Evolutionary conservation across 2,888 invertebrate genomes (phyloP).

Genomic region (Tuberolachnus salignus): DNA sequence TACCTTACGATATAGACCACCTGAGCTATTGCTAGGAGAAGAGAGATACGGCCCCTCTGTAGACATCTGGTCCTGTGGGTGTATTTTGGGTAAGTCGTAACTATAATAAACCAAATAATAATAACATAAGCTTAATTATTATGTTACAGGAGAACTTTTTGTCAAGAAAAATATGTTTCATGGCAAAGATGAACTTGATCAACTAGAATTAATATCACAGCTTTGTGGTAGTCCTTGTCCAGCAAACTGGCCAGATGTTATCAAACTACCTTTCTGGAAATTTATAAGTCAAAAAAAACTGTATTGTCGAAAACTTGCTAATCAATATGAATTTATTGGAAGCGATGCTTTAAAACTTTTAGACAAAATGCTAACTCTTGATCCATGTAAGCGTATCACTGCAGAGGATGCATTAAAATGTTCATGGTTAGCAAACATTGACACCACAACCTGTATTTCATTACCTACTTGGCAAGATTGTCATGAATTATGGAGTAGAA

Average conservation of each 20-base stretch:
- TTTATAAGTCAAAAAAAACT: conserved; percentile 89
- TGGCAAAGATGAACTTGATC: conserved; percentile 70
- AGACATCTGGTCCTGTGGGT: conserved; percentile 99
- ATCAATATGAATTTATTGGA: conserved; percentile 94
- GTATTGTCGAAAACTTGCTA: conserved; percentile 85
- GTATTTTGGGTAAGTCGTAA: conserved; percentile 72
- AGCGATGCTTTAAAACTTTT: conserved; percentile 84
- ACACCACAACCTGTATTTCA: conserved; percentile 83
- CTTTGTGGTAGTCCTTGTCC: conserved; percentile 96
- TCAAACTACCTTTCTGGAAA: conserved; percentile 89
- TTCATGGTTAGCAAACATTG: conserved; percentile 89
- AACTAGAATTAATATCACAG: conserved; percentile 90
- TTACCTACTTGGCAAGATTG: conserved; percentile 98
- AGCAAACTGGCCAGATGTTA: conserved; percentile 95
- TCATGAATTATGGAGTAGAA: conserved; percentile 99
- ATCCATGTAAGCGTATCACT: conserved; percentile 91
- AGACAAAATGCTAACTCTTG: conserved; percentile 94
- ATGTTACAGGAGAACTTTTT: conserved; percentile 86
- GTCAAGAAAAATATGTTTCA: conserved; percentile 94
- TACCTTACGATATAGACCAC: conserved; percentile 99
- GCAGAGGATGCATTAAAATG: conserved; percentile 93
- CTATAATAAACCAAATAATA: not conserved
- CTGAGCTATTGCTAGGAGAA: conserved; percentile 94
- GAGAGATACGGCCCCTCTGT: conserved; percentile 97
- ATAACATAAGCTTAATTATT: conserved; percentile 13